Evolutionary conservation across 2,888 invertebrate species (phyloP), one percentile per base, ranked within the genome.

Genomic region (Hydriomena furcata): DNA sequence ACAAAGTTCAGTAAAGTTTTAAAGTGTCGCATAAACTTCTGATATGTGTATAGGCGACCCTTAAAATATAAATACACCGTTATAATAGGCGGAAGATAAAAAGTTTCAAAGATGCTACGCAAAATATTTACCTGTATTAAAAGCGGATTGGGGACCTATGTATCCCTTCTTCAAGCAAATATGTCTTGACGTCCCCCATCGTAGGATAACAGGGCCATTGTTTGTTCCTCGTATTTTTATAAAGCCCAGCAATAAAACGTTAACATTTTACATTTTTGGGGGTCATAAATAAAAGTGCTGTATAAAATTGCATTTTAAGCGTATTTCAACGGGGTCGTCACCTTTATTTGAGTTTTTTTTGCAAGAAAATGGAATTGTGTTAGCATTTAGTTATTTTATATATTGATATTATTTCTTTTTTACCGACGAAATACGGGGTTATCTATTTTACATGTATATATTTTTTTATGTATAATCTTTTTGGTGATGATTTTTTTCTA

Each of bases 301-400:
- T 75, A 79, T 84, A 84, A 88, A 88, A 90, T 90, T 88, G 87
- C 88, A 88, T 86, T 88, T 85, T 85, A 88, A 89, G 87, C 85
- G 84, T 85, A 82, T 86, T 78, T 79, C 73, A 84, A 83, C 74
- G 79, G 73, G 73, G 66, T 79, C 76, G 79, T 76, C 83, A 86
- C 83, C 81, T 85, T 82, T 78, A 76, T 65, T 32, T 8, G 49
- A 52, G 35, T 30, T 41, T 52, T 52, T 58, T 56, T 52, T n/a
- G n/a, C n/a, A 35, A 52, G 36, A 38, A 55, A 42, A 42, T n/a
- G n/a, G n/a, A n/a, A n/a, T n/a, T n/a, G n/a, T n/a, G n/a, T n/a
- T n/a, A n/a, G n/a, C n/a, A n/a, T n/a, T n/a, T 4, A 17, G 17
- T 17, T 17, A 17, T 17, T 17, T n/a, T n/a, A n/a, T n/a, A n/a